Evolutionary conservation across 2,797 vertebrate species (phyloP).

Genomic region (Syngnathus rostellatus): DNA sequence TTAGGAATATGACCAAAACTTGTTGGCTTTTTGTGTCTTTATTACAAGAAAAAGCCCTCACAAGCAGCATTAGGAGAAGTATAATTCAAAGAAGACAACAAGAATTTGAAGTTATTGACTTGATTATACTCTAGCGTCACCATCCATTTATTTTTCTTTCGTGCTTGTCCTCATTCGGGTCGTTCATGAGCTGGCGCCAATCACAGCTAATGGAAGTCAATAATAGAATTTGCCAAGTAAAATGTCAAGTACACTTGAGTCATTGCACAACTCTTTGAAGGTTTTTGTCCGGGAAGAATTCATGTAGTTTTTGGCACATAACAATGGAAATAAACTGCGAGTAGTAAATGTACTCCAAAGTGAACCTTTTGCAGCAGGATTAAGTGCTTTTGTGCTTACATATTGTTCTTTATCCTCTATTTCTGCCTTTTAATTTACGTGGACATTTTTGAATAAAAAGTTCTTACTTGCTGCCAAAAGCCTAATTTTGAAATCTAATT

Average conservation of each 20-base stretch:
- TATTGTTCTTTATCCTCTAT: background rate
- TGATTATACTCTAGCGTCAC: background rate
- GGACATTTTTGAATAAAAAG: slow-evolving; percentile 3
- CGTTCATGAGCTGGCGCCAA: too few relatives aligned
- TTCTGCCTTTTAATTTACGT: background rate
- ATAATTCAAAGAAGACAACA: too few relatives aligned
- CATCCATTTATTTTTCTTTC: background rate
- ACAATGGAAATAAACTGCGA: background rate
- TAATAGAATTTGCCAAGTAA: too few relatives aligned
- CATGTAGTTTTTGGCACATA: too few relatives aligned
- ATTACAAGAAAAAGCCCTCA: too few relatives aligned
- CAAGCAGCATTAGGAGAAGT: too few relatives aligned
- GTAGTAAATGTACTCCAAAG: background rate
- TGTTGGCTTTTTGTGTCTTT: too few relatives aligned
- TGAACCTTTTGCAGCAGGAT: background rate
- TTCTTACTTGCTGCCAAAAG: background rate
- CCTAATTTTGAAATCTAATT: background rate
- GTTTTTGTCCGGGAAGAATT: too few relatives aligned
- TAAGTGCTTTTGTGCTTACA: background rate
- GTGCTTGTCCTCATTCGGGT: too few relatives aligned
- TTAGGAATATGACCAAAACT: background rate
- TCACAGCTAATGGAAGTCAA: too few relatives aligned
- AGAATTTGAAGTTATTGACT: background rate
- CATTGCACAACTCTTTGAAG: too few relatives aligned
- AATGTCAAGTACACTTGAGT: too few relatives aligned